These are phyloP conservation scores for Fulica atra DNA, from an alignment of 2,113 vertebrate species.

Conservation along the genomic window DNA sequence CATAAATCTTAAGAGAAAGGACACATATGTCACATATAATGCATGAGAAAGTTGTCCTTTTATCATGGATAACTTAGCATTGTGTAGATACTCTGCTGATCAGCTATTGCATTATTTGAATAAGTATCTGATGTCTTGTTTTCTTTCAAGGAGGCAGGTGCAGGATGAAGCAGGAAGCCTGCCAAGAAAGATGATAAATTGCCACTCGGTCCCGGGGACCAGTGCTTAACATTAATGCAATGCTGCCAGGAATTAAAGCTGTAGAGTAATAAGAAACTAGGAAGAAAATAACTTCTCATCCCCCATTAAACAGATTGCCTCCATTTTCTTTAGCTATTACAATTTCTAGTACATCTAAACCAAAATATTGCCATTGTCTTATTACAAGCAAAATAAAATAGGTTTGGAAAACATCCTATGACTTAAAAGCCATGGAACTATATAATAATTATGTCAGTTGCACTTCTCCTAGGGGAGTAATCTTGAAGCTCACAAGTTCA, in stretches of 20 bases:
- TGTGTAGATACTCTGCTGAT: conserved; percentile 78
- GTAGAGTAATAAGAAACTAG: conserved; percentile 58
- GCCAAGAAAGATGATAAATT: conserved; percentile 86
- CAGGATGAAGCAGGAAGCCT: conserved; percentile 83
- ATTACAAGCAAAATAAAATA: background rate
- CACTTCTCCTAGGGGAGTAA: background rate
- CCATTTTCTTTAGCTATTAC: background rate
- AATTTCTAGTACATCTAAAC: background rate
- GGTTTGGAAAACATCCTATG: background rate
- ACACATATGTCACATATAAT: conserved; percentile 75
- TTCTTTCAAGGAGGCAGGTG: conserved; percentile 84
- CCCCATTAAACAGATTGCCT: conserved; percentile 19
- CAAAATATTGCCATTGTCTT: background rate
- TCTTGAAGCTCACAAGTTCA: background rate
- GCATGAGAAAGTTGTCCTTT: conserved; percentile 79
- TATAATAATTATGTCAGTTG: background rate
- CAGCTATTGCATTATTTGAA: conserved; percentile 83
- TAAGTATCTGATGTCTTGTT: conserved; percentile 83
- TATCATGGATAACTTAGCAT: conserved; percentile 81
- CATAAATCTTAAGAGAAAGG: conserved; percentile 83
- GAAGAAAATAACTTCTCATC: conserved; percentile 57
- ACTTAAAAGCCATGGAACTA: background rate
- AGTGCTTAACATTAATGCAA: conserved; percentile 56
- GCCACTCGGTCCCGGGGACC: conserved; percentile 66
- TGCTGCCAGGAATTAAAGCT: conserved; percentile 67